Conservation (phyloP, 2,888 invertebrate species). For the Acanthosoma haemorrhoidale region DNA sequence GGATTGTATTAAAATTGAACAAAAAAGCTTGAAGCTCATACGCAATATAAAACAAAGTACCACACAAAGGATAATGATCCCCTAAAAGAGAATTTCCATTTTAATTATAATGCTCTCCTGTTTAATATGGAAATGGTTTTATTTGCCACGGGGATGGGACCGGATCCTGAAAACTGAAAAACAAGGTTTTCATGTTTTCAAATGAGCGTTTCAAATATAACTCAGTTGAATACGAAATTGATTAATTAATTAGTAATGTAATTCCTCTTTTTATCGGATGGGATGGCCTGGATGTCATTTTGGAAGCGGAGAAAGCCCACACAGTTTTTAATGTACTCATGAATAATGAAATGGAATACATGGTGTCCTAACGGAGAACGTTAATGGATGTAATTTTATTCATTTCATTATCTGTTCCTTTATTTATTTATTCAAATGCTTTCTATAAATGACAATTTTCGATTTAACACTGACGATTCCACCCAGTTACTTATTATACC, state of each 20-base stretch:
- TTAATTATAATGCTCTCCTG: constrained; percentile 13
- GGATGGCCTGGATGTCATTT: not conserved
- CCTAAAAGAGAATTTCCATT: constrained; percentile 9
- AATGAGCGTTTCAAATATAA: constrained; percentile 13
- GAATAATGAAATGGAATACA: constrained; percentile 8
- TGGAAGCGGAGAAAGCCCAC: not conserved
- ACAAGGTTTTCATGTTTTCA: constrained; percentile 9
- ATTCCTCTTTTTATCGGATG: not conserved
- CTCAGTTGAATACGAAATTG: not conserved
- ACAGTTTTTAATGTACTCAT: constrained; percentile 3
- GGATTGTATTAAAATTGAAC: no score
- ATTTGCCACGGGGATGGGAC: not conserved
- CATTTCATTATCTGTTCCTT: constrained; percentile 5
- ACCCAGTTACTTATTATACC: no score
- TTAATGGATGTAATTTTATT: constrained; percentile 12
- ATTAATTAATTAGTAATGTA: constrained; percentile 12
- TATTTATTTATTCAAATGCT: constrained; percentile 14
- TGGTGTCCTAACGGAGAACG: not conserved
- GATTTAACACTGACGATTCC: no score
- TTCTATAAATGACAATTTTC: no score
- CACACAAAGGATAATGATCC: not conserved
- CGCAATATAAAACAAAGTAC: constrained; percentile 1
- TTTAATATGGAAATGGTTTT: constrained; percentile 21
- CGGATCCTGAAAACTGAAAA: constrained; percentile 1
- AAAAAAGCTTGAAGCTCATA: no score